A percentile compares a stretch with the other conserved stretches of the same genome.
phyloP scores from a whole-genome alignment of 1,140 invertebrate genomes.

The Eciton burchellii region DNA sequence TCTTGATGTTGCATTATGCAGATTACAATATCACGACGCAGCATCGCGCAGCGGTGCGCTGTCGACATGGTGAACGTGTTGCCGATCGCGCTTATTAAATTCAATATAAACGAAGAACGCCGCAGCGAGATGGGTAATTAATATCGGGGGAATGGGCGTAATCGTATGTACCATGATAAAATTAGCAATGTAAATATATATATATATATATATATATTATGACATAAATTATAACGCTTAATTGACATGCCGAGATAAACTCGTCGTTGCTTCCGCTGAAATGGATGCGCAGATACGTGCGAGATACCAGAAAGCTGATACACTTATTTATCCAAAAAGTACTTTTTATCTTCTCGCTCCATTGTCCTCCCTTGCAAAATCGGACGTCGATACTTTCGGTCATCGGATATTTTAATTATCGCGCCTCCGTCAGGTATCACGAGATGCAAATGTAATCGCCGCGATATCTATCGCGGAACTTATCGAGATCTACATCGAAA shows the following conservation, averaged over 20 bases:
- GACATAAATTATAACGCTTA: conserved; percentile 6
- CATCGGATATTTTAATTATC: neutral
- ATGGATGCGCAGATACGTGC: neutral
- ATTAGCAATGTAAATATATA: conserved; percentile 50
- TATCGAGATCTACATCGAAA: neutral
- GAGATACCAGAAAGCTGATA: neutral
- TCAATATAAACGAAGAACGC: conserved; percentile 40
- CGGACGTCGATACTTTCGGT: neutral
- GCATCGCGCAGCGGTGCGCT: conserved; percentile 33
- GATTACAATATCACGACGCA: conserved; percentile 8
- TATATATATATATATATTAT: conserved; percentile 51
- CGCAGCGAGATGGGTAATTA: conserved; percentile 33
- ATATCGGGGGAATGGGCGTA: conserved; percentile 30
- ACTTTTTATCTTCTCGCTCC: conserved; percentile 44
- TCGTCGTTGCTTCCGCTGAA: conserved; percentile 6
- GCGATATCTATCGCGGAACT: too few relatives aligned
- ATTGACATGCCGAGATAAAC: conserved; percentile 42
- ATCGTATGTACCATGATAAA: conserved; percentile 42
- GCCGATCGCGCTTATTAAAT: conserved; percentile 47
- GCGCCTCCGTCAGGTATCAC: too few relatives aligned
- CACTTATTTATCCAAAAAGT: neutral
- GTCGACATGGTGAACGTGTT: conserved; percentile 52
- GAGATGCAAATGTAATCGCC: too few relatives aligned
- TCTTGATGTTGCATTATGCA: conserved; percentile 46
- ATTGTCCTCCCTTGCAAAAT: too few relatives aligned